These are phyloP conservation scores for Probosciger aterrimus DNA, from an alignment of 2,113 vertebrate species.

Conservation along the genomic window DNA sequence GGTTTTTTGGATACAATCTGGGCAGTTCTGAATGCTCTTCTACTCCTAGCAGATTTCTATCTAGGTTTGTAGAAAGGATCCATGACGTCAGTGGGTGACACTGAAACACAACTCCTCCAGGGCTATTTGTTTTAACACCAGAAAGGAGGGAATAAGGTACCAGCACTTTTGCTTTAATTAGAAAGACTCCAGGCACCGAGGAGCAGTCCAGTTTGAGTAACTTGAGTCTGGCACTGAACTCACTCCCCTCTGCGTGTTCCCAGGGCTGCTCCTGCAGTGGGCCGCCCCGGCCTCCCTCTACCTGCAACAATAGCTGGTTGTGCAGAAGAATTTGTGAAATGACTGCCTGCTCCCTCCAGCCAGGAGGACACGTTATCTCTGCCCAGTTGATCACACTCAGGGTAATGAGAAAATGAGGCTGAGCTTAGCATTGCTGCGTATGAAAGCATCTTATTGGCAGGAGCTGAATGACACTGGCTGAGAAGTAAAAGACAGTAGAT, in stretches of 20 bases:
- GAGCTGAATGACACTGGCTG: slow-evolving; percentile 74
- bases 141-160: slow-evolving; percentile 39
- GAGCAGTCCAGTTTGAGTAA: slow-evolving; percentile 23
- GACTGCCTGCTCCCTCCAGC: slow-evolving; percentile 67
- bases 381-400: slow-evolving; percentile 71
- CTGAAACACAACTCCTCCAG: slow-evolving; percentile 43
- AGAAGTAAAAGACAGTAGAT: slow-evolving; percentile 77
- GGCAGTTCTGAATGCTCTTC: slow-evolving; percentile 2
- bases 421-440: slow-evolving; percentile 73
- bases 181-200: not conserved
- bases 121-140: slow-evolving; percentile 40
- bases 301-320: slow-evolving; percentile 77
- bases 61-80: slow-evolving; percentile 22
- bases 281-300: slow-evolving; percentile 54
- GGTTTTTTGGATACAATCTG: slow-evolving; percentile 6
- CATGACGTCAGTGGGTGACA: slow-evolving; percentile 33
- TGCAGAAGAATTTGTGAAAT: slow-evolving; percentile 76
- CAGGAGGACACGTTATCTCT: slow-evolving; percentile 70
- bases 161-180: slow-evolving; percentile 9
- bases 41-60: slow-evolving; percentile 23
- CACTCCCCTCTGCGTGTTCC: not conserved
- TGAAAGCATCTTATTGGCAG: slow-evolving; percentile 80
- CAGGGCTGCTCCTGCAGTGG: slow-evolving; percentile 37
- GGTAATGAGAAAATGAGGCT: slow-evolving; percentile 78
- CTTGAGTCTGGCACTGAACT: slow-evolving; percentile 1